Evolutionary conservation across 2,797 vertebrate genomes (phyloP).

Genomic region (Danio albolineatus): DNA sequence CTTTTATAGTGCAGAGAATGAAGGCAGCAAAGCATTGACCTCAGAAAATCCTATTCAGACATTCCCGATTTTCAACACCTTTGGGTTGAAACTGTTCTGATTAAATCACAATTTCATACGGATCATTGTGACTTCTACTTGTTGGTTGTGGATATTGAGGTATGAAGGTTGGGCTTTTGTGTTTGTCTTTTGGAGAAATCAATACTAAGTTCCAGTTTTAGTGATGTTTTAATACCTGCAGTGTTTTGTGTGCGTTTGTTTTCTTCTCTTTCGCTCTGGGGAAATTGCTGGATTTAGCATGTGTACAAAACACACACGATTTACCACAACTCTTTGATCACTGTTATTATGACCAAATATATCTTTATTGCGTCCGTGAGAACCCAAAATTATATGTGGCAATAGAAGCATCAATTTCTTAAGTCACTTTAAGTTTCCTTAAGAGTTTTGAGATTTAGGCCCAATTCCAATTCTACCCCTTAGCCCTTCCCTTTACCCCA

Average conservation of each 20-base stretch:
- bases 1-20: conserved; percentile 54
- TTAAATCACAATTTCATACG: not conserved
- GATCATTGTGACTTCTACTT: not conserved
- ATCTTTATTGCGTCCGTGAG: not conserved
- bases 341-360: not conserved
- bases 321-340: not conserved
- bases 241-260: no score
- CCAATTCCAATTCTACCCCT: no score
- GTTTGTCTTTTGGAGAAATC: not conserved
- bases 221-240: no score
- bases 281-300: no score
- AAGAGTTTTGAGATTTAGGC: no score
- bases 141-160: not conserved
- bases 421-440: no score
- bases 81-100: not conserved
- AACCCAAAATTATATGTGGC: not conserved
- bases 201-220: no score
- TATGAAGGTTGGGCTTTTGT: not conserved
- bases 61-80: conserved; percentile 46
- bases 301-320: not conserved
- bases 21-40: conserved; percentile 46
- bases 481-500: no score
- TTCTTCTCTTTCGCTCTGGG: no score
- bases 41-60: conserved; percentile 45
- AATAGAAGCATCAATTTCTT: no score